Percentiles rank a stretch among this genome's conserved stretches.
These are phyloP conservation scores for Trichoplusia ni DNA, from an alignment of 1,140 invertebrate species.

Conservation along the genomic window DNA sequence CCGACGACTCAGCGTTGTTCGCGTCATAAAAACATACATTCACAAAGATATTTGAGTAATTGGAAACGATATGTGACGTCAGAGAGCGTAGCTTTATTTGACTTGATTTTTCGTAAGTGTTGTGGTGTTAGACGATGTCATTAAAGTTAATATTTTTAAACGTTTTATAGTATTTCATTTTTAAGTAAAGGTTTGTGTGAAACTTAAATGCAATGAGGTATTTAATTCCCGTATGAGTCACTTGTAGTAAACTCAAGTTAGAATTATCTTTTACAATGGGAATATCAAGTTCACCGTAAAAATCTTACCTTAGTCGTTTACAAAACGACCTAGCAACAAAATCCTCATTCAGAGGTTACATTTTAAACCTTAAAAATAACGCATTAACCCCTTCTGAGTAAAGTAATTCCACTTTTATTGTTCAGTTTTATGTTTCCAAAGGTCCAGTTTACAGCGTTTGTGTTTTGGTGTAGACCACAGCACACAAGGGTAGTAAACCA, in stretches of 20 bases:
- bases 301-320: too few species aligned
- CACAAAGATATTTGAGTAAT: slow-evolving; percentile 15
- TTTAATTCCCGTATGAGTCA: too few species aligned
- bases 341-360: too few species aligned
- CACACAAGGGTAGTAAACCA: slow-evolving; percentile 1
- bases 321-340: too few species aligned
- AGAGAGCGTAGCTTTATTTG: neutral
- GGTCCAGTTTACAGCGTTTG: neutral
- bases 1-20: slow-evolving; percentile 57
- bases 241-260: too few species aligned
- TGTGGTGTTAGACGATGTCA: neutral
- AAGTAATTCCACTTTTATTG: neutral
- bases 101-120: neutral
- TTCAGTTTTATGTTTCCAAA: slow-evolving; percentile 12
- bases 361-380: too few species aligned
- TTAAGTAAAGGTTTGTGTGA: too few species aligned
- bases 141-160: too few species aligned
- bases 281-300: too few species aligned
- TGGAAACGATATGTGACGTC: slow-evolving; percentile 1
- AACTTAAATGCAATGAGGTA: too few species aligned
- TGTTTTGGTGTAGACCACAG: neutral
- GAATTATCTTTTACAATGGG: too few species aligned
- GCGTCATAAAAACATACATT: slow-evolving; percentile 39
- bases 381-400: neutral
- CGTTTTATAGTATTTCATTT: too few species aligned